These are phyloP conservation scores for Xiphorhynchus erythropygius DNA, from an alignment of 2,797 vertebrate species.

Conservation along the genomic window DNA sequence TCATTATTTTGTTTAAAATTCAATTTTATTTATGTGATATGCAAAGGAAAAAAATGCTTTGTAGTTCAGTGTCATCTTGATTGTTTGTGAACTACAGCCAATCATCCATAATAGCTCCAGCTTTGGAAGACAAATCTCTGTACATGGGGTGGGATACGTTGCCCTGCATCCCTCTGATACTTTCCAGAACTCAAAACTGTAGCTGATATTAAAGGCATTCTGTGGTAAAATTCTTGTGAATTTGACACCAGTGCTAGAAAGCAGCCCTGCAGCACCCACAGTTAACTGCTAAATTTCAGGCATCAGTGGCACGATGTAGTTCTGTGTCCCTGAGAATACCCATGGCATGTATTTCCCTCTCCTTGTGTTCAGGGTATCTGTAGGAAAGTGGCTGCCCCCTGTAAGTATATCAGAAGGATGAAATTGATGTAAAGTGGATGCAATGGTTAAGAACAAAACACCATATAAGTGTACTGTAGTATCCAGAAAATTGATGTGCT, in stretches of 20 bases:
- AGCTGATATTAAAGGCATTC: constrained; percentile 39
- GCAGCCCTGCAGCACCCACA: neutral
- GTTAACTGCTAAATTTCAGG: neutral
- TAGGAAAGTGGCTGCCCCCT: neutral
- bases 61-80: neutral
- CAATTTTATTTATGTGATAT: neutral
- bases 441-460: neutral
- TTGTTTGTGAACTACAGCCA: neutral
- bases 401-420: neutral
- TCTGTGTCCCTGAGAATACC: constrained; percentile 17
- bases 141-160: neutral
- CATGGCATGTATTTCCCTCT: neutral
- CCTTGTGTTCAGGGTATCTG: neutral
- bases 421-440: neutral
- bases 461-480: neutral
- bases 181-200: constrained; percentile 44
- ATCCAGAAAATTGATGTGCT: neutral
- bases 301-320: neutral
- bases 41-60: neutral
- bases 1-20: neutral
- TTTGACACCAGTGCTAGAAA: constrained; percentile 46
- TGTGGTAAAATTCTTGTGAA: constrained; percentile 44
- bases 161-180: neutral
- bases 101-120: neutral
- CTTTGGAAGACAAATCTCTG: neutral